phyloP scores from a whole-genome alignment of 2,888 invertebrate genomes.

The Meloe dianella region DNA sequence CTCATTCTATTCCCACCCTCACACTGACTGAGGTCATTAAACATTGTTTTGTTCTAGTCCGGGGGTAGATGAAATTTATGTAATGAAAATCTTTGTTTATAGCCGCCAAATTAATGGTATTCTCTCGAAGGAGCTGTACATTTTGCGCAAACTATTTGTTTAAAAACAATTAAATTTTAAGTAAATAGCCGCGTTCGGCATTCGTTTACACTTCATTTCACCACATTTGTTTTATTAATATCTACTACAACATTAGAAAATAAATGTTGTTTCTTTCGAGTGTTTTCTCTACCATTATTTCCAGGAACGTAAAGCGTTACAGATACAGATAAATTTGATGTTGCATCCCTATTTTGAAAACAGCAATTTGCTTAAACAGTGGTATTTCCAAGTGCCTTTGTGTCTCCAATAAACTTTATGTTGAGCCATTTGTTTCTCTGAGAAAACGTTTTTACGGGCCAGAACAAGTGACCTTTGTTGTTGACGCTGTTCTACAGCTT shows the following conservation, averaged over 20 bases:
- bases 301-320: not conserved
- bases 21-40: constrained; percentile 27
- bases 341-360: not conserved
- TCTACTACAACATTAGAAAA: not conserved
- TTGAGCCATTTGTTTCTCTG: constrained; percentile 36
- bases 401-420: constrained; percentile 35
- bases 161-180: constrained; percentile 33
- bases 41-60: constrained; percentile 31
- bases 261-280: no score
- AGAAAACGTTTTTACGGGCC: constrained; percentile 38
- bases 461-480: constrained; percentile 36
- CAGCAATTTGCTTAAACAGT: constrained; percentile 31
- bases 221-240: not conserved
- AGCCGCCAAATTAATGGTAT: constrained; percentile 35
- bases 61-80: constrained; percentile 30
- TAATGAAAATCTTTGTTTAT: constrained; percentile 39
- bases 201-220: constrained; percentile 21
- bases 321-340: not conserved
- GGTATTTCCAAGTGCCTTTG: constrained; percentile 34
- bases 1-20: constrained; percentile 11
- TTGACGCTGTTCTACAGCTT: constrained; percentile 35
- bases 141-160: constrained; percentile 33
- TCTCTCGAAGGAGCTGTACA: constrained; percentile 31
- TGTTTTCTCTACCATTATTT: not conserved
- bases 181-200: constrained; percentile 28